Evolutionary conservation across 2,113 vertebrate species (phyloP).

Genomic region (Megaptera novaeangliae): DNA sequence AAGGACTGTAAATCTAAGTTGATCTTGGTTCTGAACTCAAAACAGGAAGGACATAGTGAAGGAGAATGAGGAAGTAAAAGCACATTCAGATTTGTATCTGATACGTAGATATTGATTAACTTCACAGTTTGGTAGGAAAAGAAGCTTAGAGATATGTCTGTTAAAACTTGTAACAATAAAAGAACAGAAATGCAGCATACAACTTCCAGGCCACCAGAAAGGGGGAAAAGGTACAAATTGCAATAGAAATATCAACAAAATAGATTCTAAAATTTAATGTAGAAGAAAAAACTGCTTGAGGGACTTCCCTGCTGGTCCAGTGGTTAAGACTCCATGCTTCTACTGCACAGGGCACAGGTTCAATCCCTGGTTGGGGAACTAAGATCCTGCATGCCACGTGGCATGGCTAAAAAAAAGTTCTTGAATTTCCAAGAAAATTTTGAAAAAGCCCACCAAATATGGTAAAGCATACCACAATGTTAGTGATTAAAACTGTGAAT

Average conservation of each 20-base stretch:
- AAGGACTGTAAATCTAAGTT: neutral
- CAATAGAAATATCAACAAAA: neutral
- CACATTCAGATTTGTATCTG: neutral
- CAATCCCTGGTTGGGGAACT: no score
- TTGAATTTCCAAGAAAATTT: neutral
- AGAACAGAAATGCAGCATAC: neutral
- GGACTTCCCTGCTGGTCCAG: no score
- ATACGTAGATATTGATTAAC: neutral
- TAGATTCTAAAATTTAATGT: neutral
- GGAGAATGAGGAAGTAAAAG: neutral
- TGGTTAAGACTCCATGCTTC: no score
- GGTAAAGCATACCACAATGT: neutral
- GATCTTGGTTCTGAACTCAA: neutral
- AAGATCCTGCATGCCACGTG: no score
- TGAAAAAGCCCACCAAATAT: neutral
- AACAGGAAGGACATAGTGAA: neutral
- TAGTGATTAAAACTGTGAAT: neutral
- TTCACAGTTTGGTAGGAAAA: neutral
- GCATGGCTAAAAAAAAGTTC: neutral
- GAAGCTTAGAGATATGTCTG: neutral
- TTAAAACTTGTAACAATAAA: neutral
- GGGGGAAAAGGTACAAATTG: neutral
- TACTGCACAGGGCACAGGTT: no score
- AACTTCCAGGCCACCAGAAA: neutral
- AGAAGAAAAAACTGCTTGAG: neutral